phyloP scores from a whole-genome alignment of 1,140 invertebrate species.

The Anoplophora glabripennis region DNA sequence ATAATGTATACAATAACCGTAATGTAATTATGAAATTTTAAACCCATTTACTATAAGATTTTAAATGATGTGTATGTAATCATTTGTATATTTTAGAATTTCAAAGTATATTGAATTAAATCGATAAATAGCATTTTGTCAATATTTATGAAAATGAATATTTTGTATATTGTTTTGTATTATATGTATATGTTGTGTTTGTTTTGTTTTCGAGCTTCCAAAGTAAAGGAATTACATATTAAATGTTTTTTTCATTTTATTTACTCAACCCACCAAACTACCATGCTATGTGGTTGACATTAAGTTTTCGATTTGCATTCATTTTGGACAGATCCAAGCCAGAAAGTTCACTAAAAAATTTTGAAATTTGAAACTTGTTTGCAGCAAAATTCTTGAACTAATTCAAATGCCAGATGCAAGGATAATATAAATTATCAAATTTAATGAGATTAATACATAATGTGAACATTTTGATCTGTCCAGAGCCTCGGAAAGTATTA shows the following conservation, averaged over 20 bases:
- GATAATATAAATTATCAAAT: no score
- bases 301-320: no score
- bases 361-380: no score
- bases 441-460: no score
- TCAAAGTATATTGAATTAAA: constrained; percentile 4
- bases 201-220: constrained; percentile 10
- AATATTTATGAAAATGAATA: background rate
- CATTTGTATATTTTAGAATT: background rate
- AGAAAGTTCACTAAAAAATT: no score
- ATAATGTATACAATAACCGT: background rate
- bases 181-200: constrained; percentile 11
- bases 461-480: no score
- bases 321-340: no score
- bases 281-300: no score
- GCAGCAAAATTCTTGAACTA: no score
- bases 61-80: constrained; percentile 1
- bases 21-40: no score
- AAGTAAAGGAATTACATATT: background rate
- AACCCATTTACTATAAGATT: background rate
- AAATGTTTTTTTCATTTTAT: background rate
- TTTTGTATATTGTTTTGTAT: constrained; percentile 5
- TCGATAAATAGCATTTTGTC: background rate
- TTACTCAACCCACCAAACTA: background rate
- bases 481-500: no score
- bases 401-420: no score